phyloP scores from a whole-genome alignment of 1,140 invertebrate species.

The Formica selysi region DNA sequence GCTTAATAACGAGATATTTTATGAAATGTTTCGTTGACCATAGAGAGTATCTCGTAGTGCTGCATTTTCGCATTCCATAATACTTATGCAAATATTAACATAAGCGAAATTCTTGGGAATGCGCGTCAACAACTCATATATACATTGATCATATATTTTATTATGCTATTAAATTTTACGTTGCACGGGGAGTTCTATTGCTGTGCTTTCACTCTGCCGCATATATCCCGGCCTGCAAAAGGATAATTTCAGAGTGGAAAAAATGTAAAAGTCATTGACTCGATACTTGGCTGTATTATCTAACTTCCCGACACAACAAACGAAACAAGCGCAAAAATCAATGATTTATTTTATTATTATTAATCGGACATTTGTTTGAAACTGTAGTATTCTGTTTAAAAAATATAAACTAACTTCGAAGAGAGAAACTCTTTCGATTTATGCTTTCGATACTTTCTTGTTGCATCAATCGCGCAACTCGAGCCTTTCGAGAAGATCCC shows the following conservation, averaged over 20 bases:
- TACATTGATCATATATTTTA: slow-evolving; percentile 27
- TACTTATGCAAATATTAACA: slow-evolving; percentile 27
- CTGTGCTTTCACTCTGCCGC: slow-evolving; percentile 20
- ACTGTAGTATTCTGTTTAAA: not conserved
- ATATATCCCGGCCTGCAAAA: not conserved
- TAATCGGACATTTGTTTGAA: not conserved
- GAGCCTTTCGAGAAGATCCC: not conserved
- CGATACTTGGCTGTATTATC: no score
- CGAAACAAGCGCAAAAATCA: no score
- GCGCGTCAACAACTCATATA: slow-evolving; percentile 6
- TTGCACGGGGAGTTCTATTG: not conserved
- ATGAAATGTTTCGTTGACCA: not conserved
- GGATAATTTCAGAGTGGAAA: not conserved
- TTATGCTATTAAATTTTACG: slow-evolving; percentile 28
- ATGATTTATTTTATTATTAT: not conserved
- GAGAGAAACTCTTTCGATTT: not conserved
- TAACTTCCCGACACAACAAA: no score
- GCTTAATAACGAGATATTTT: slow-evolving; percentile 19
- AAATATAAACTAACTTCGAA: not conserved
- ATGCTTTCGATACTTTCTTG: not conserved
- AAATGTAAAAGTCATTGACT: no score
- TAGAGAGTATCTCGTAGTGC: not conserved
- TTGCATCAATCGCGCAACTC: not conserved
- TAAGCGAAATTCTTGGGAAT: slow-evolving; percentile 22
- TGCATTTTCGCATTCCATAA: not conserved